These are phyloP conservation scores for Pseudotriccus pelzelni DNA, from an alignment of 2,797 vertebrate genomes.

Conservation along the genomic window DNA sequence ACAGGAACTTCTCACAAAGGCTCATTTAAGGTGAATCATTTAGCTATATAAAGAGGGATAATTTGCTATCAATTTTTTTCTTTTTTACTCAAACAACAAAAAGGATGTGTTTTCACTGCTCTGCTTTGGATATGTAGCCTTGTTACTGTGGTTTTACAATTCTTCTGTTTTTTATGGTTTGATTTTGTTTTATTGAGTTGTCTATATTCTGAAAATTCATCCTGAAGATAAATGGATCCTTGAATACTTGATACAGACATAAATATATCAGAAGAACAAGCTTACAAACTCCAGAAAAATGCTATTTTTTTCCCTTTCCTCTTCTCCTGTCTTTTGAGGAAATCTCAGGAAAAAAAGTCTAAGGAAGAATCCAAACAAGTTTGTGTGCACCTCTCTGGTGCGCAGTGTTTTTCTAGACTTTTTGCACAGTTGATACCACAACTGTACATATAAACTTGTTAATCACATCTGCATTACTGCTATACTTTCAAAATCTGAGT, in stretches of 20 bases:
- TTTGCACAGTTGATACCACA: not conserved
- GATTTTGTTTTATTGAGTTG: constrained; percentile 38
- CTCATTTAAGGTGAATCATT: constrained; percentile 37
- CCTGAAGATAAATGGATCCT: constrained; percentile 5
- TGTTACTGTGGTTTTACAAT: not conserved
- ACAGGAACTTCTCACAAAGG: not conserved
- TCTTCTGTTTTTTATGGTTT: not conserved
- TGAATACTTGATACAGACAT: not conserved
- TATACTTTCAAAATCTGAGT: not conserved
- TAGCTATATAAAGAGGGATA: not conserved
- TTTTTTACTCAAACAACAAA: not conserved
- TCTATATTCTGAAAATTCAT: constrained; percentile 28
- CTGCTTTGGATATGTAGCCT: not conserved
- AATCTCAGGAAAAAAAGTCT: not conserved
- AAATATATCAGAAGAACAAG: not conserved
- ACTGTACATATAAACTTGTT: not conserved
- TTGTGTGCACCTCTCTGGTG: not conserved
- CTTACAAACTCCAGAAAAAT: not conserved
- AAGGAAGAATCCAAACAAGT: not conserved
- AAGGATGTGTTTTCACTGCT: not conserved
- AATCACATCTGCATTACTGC: not conserved
- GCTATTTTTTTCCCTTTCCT: not conserved
- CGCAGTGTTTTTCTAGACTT: not conserved
- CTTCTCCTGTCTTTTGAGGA: not conserved
- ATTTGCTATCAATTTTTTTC: not conserved